These are phyloP conservation scores for Nothocercus julius DNA, from an alignment of 2,113 vertebrate species.

Conservation along the genomic window DNA sequence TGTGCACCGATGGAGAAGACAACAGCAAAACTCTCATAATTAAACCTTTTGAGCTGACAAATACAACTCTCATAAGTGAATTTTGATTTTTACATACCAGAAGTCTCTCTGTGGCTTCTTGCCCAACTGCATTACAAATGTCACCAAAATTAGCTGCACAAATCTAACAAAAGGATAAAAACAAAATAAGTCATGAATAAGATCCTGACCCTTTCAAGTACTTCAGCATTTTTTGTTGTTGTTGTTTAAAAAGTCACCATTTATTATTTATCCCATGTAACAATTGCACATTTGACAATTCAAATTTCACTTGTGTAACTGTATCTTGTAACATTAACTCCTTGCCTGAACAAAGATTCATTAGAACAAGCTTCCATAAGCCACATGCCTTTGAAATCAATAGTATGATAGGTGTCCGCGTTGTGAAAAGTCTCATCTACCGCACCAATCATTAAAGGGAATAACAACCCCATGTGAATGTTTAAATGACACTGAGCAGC, in stretches of 20 bases:
- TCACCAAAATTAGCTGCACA: constrained; percentile 91
- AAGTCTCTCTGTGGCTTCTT: constrained; percentile 90
- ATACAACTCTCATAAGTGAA: neutral
- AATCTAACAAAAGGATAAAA: constrained; percentile 77
- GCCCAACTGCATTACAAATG: constrained; percentile 90
- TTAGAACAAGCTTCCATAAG: neutral
- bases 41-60: constrained; percentile 4
- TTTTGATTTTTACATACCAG: constrained; percentile 79
- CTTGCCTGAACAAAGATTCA: neutral
- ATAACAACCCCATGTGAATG: neutral
- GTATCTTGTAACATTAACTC: neutral
- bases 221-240: neutral
- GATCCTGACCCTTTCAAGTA: neutral
- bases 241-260: neutral
- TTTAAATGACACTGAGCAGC: constrained; percentile 21
- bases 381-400: constrained; percentile 14
- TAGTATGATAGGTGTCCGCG: neutral
- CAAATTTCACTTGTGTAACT: constrained; percentile 13
- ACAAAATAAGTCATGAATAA: neutral
- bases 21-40: neutral
- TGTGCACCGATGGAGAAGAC: neutral
- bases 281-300: neutral
- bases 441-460: neutral
- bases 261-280: constrained; percentile 1
- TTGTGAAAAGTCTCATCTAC: neutral